A percentile compares a stretch with the other conserved stretches of the same genome.
Evolutionary conservation across 2,113 vertebrate species (phyloP).

Genomic region (Amblyornis subalaris): DNA sequence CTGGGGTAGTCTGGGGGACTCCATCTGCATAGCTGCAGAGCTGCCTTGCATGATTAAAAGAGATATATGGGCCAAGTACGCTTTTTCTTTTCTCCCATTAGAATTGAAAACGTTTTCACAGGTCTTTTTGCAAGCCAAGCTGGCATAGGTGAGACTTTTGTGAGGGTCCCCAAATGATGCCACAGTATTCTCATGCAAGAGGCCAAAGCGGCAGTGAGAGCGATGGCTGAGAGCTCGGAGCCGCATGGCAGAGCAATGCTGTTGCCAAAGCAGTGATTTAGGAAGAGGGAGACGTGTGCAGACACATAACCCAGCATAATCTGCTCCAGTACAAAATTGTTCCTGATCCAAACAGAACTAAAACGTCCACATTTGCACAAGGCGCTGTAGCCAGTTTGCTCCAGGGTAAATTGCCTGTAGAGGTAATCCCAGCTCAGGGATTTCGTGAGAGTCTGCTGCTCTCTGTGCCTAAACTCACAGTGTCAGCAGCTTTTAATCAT

Average conservation of each 20-base stretch:
- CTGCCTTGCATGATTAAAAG: rapidly evolving
- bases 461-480: background rate
- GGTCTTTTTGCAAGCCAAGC: background rate
- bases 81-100: background rate
- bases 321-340: background rate
- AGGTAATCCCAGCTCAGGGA: background rate
- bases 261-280: rapidly evolving
- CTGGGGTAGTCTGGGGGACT: rapidly evolving
- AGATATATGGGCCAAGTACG: rapidly evolving
- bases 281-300: background rate
- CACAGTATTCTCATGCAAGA: rapidly evolving
- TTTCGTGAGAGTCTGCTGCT: background rate
- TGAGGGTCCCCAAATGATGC: too few relatives aligned
- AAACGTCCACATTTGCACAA: background rate
- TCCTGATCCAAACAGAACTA: background rate
- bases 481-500: conserved; percentile 42
- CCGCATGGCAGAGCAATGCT: rapidly evolving
- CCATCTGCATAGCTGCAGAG: rapidly evolving
- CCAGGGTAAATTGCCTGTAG: background rate
- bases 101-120: rapidly evolving
- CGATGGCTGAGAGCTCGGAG: rapidly evolving
- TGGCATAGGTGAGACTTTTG: background rate
- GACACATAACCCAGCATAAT: background rate
- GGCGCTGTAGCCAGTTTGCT: background rate
- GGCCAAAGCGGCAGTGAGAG: rapidly evolving